phyloP scores from a whole-genome alignment of 2,797 vertebrate genomes.

The Megalops cyprinoides region DNA sequence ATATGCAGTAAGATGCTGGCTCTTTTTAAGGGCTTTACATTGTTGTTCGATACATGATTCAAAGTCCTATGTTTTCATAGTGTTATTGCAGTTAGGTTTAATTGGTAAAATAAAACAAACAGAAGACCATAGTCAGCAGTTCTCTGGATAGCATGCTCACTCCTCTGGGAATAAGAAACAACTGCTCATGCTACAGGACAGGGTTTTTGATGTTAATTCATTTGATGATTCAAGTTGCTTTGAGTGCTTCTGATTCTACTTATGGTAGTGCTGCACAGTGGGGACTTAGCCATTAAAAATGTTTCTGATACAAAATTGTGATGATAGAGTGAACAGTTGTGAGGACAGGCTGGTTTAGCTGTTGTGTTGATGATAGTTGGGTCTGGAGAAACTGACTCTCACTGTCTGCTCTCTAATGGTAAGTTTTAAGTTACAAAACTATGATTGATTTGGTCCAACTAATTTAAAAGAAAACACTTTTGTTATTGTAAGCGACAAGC shows the following conservation, averaged over 20 bases:
- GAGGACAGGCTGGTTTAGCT: neutral
- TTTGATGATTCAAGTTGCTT: neutral
- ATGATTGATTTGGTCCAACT: neutral
- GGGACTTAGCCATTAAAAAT: neutral
- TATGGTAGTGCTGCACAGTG: neutral
- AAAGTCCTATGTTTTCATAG: neutral
- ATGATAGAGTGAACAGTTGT: neutral
- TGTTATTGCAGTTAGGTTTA: neutral
- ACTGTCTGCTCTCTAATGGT: neutral
- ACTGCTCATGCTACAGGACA: neutral
- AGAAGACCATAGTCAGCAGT: constrained; percentile 9
- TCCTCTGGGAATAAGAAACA: neutral
- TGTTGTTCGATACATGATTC: neutral
- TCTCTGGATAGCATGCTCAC: neutral
- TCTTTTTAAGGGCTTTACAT: neutral
- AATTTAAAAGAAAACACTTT: neutral
- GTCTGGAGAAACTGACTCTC: neutral
- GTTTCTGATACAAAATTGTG: neutral
- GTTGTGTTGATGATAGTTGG: neutral
- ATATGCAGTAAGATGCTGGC: neutral
- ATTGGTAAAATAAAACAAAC: constrained; percentile 19
- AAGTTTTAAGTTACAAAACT: neutral
- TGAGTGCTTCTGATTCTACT: neutral
- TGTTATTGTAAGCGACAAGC: neutral
- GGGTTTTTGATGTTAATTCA: neutral